A percentile compares a stretch with the other conserved stretches of the same genome.
phyloP scores from a whole-genome alignment of 2,797 vertebrate species.

The Melanotaenia parkinsoni region DNA sequence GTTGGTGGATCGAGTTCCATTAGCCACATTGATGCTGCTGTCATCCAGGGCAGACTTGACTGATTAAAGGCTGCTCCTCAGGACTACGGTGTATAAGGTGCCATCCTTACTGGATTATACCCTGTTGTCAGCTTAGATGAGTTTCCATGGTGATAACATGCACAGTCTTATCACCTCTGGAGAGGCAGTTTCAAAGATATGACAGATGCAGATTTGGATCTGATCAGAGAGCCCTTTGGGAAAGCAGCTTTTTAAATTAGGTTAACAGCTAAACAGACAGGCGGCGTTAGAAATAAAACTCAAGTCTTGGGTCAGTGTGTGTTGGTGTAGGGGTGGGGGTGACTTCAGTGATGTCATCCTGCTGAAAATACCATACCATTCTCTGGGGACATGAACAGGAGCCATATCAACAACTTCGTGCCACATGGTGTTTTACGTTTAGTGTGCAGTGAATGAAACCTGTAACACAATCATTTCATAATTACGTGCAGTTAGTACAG shows the following conservation, averaged over 20 bases:
- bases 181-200: constrained; percentile 11
- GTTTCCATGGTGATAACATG: constrained; percentile 57
- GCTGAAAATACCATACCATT: constrained; percentile 54
- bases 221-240: constrained; percentile 9
- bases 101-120: constrained; percentile 56
- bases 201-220: constrained; percentile 40
- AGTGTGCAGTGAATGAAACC: no score
- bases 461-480: no score
- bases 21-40: constrained; percentile 38
- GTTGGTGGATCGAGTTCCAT: constrained; percentile 28
- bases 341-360: constrained; percentile 48
- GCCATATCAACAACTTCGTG: constrained; percentile 10
- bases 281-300: constrained; percentile 32
- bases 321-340: constrained; percentile 3
- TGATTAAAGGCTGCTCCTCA: constrained; percentile 37
- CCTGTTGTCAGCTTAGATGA: constrained; percentile 55
- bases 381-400: constrained; percentile 20
- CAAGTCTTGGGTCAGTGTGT: constrained; percentile 19
- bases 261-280: constrained; percentile 3
- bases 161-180: constrained; percentile 46
- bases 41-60: constrained; percentile 17
- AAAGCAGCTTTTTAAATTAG: constrained; percentile 27
- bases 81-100: constrained; percentile 29
- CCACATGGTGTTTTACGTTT: no score
- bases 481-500: no score